Base-by-base conservation (phyloP, 2,888 invertebrate genomes). In the Lymantria dispar region DNA sequence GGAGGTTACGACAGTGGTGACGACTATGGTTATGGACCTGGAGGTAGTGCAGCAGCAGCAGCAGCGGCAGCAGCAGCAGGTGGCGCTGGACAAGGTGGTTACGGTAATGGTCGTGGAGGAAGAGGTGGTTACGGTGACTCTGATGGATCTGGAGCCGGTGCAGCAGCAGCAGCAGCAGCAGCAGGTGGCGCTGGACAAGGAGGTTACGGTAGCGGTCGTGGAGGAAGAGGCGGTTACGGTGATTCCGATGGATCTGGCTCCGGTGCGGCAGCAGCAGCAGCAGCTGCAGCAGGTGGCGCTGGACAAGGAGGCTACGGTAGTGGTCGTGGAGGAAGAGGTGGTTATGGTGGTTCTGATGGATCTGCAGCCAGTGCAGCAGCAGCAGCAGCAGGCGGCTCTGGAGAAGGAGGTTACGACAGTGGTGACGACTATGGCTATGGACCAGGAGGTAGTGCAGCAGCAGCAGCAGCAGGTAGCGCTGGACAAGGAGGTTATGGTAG, bases 251-350 rank as follows among this genome's bases (percentile, higher is more conserved):
- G 22, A 22, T 3, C 22, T 22, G 22, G 22, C 22, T 39, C 48
- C 12, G 48, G 51, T 31, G 48, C 47, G 33, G 37, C 37, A 8
- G 47, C 48, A 14, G 30, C 52, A 39, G 38, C 38, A 38, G 38
- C 38, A 38, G 5, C 38, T 3, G 1, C n/a, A 38, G 41, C 47
- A 10, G 45, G 49, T 8, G 49, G 39, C 14, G 22, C 37, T 12
- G 45, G 36, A 12, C 45, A 13, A 36, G 45, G 14, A 0, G 40
- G 13, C 40, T 9, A 8, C 12, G 29, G 10, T 10, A 14, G 47
- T 11, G 12, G 22, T 37, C 33, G 3, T 12, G 44, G 44, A 42
- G 45, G 48, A 12, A 42, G 30, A 30, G 13, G 33, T 46, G 11
- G 46, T 42, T 37, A 52, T 44, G 13, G 45, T 50, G 30, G 45